These are phyloP conservation scores for Hyphantria cunea DNA, from an alignment of 1,140 invertebrate genomes.

Conservation along the genomic window DNA sequence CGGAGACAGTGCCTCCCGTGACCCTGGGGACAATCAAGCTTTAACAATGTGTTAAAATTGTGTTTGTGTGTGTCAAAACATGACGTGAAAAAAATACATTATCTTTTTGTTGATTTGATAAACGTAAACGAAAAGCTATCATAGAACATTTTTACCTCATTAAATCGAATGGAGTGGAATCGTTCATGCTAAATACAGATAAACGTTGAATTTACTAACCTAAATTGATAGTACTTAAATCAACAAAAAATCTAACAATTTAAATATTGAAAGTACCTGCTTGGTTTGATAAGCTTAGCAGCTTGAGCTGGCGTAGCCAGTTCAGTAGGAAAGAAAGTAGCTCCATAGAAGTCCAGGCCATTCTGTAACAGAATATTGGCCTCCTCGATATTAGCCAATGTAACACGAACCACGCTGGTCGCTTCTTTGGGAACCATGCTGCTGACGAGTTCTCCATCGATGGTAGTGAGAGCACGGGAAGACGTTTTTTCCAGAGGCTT, in stretches of 20 bases:
- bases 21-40: slow-evolving; percentile 71
- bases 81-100: neutral
- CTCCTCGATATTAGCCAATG: slow-evolving; percentile 90
- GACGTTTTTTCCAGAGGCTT: slow-evolving; percentile 63
- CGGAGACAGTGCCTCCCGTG: slow-evolving; percentile 83
- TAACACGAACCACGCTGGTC: slow-evolving; percentile 86
- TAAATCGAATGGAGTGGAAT: too few relatives aligned
- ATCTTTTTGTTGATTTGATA: neutral
- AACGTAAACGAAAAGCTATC: too few relatives aligned
- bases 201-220: too few relatives aligned
- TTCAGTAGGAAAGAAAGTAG: slow-evolving; percentile 92
- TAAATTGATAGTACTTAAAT: too few relatives aligned
- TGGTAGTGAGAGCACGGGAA: slow-evolving; percentile 73
- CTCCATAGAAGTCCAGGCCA: slow-evolving; percentile 92
- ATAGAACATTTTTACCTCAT: too few relatives aligned
- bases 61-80: slow-evolving; percentile 15
- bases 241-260: neutral
- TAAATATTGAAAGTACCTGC: slow-evolving; percentile 55
- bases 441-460: slow-evolving; percentile 78
- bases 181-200: too few relatives aligned
- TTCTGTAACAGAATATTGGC: slow-evolving; percentile 90
- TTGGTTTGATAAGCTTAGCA: slow-evolving; percentile 80
- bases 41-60: slow-evolving; percentile 29
- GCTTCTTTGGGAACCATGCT: slow-evolving; percentile 82
- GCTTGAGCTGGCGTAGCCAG: slow-evolving; percentile 84